Percentiles rank a stretch among this genome's conserved stretches.
These are phyloP conservation scores for Drosophila orosa DNA, from an alignment of 1,140 invertebrate species.

Conservation along the genomic window DNA sequence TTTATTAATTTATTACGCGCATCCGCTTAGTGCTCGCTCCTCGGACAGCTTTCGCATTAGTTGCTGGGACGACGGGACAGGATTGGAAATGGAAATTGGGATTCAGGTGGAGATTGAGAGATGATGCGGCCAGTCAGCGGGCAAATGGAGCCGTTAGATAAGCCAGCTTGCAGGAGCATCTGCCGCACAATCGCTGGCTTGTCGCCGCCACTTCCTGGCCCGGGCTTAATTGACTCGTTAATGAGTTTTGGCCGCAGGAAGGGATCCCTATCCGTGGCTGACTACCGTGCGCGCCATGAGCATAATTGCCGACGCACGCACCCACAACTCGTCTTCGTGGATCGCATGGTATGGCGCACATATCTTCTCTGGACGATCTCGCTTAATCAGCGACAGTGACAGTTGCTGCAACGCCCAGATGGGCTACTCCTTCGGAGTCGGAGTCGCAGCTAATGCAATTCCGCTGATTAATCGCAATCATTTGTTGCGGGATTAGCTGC, in stretches of 20 bases:
- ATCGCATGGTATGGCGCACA: conserved; percentile 1
- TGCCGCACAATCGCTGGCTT: conserved; percentile 22
- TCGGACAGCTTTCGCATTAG: conserved; percentile 25
- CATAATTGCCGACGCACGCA: conserved; percentile 75
- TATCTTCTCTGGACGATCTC: conserved; percentile 33
- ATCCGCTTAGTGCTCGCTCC: conserved; percentile 71
- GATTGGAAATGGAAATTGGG: conserved; percentile 8
- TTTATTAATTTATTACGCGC: conserved; percentile 84
- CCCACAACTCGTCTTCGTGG: conserved; percentile 55
- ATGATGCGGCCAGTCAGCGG: conserved; percentile 28
- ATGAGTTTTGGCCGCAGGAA: conserved; percentile 48
- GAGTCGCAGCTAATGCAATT: conserved; percentile 72
- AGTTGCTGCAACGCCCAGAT: conserved; percentile 67
- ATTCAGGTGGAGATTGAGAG: conserved; percentile 32
- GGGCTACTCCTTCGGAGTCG: conserved; percentile 20
- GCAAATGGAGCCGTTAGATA: conserved; percentile 79
- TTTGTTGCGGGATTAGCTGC: conserved; percentile 79
- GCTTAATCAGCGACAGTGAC: conserved; percentile 78
- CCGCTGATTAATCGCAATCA: conserved; percentile 81
- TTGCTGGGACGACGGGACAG: conserved; percentile 5
- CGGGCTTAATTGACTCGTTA: conserved; percentile 76
- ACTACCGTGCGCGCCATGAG: conserved; percentile 37
- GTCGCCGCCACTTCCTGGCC: conserved; percentile 69
- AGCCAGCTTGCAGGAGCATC: conserved; percentile 41
- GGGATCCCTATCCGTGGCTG: conserved; percentile 8